Evolutionary conservation across 2,888 invertebrate species (phyloP).

Genomic region (Tinea trinotella): DNA sequence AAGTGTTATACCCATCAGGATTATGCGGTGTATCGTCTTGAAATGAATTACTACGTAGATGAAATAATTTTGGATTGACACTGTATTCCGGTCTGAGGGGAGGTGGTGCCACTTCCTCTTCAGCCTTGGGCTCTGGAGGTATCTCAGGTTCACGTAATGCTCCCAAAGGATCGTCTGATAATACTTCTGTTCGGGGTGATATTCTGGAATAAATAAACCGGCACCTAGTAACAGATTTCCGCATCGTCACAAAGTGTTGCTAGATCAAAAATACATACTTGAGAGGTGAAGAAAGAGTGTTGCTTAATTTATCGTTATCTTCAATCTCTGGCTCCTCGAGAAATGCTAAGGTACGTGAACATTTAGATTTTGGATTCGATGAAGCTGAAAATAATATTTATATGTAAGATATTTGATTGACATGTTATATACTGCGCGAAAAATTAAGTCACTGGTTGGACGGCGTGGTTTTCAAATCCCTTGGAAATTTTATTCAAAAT

Average conservation of each 20-base stretch:
- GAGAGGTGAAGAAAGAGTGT: slow-evolving; percentile 59
- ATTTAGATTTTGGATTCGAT: slow-evolving; percentile 55
- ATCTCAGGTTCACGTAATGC: slow-evolving; percentile 71
- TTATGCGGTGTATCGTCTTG: slow-evolving; percentile 68
- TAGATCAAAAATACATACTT: slow-evolving; percentile 58
- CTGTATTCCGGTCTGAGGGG: slow-evolving; percentile 62
- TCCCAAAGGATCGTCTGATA: slow-evolving; percentile 93
- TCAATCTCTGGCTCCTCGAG: slow-evolving; percentile 61
- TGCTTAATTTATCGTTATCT: slow-evolving; percentile 33
- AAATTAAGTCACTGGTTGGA: too few species aligned
- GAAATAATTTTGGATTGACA: slow-evolving; percentile 80
- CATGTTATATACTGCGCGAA: slow-evolving; percentile 15
- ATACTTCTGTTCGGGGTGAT: slow-evolving; percentile 87
- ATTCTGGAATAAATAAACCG: slow-evolving; percentile 48
- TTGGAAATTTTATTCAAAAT: too few species aligned
- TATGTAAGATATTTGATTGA: not conserved
- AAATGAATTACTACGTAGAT: slow-evolving; percentile 60
- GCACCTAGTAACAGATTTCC: not conserved
- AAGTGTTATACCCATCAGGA: slow-evolving; percentile 53
- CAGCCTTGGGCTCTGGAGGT: slow-evolving; percentile 27
- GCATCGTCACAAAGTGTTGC: slow-evolving; percentile 2
- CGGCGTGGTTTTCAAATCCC: too few species aligned
- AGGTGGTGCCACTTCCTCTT: slow-evolving; percentile 30
- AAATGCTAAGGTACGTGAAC: slow-evolving; percentile 71
- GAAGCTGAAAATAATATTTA: slow-evolving; percentile 32